phyloP scores from a whole-genome alignment of 2,888 invertebrate genomes.

The Rhopalosiphum nymphaeae region DNA sequence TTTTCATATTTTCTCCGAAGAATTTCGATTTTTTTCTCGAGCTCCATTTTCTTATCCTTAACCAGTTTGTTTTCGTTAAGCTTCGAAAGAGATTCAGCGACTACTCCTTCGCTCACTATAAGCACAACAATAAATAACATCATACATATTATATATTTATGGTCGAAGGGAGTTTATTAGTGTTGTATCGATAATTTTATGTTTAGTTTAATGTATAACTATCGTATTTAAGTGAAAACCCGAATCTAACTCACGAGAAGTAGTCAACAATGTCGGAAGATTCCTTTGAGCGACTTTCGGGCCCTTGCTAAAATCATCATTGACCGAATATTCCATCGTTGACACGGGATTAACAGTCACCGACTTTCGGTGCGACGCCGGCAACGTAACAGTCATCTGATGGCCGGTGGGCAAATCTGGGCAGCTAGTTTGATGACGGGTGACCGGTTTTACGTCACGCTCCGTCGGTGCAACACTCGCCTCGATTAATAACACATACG shows the following conservation, averaged over 20 bases:
- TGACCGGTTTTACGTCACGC: slow-evolving; percentile 46
- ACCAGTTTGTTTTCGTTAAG: slow-evolving; percentile 86
- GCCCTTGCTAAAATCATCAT: slow-evolving; percentile 47
- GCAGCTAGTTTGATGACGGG: slow-evolving; percentile 58
- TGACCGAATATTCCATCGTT: slow-evolving; percentile 32
- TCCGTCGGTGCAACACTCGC: not conserved
- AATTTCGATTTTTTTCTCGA: slow-evolving; percentile 89
- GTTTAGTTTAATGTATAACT: not conserved
- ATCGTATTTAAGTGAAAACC: not conserved
- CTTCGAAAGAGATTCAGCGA: slow-evolving; percentile 83
- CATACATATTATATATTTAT: not conserved
- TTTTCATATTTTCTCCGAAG: slow-evolving; percentile 86
- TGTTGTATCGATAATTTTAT: not conserved
- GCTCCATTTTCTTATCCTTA: slow-evolving; percentile 84
- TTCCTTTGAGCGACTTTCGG: slow-evolving; percentile 58
- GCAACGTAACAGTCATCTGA: slow-evolving; percentile 41
- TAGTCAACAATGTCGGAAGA: slow-evolving; percentile 3
- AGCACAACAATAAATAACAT: not conserved
- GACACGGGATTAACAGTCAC: slow-evolving; percentile 52
- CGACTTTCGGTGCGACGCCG: slow-evolving; percentile 37
- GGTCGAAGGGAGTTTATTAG: not conserved
- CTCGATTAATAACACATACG: not conserved
- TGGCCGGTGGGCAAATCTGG: slow-evolving; percentile 59
- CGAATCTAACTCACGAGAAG: slow-evolving; percentile 49
- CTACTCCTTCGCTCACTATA: slow-evolving; percentile 73